Base-by-base conservation (phyloP, 2,113 vertebrate species). In the Atrichornis clamosus region DNA sequence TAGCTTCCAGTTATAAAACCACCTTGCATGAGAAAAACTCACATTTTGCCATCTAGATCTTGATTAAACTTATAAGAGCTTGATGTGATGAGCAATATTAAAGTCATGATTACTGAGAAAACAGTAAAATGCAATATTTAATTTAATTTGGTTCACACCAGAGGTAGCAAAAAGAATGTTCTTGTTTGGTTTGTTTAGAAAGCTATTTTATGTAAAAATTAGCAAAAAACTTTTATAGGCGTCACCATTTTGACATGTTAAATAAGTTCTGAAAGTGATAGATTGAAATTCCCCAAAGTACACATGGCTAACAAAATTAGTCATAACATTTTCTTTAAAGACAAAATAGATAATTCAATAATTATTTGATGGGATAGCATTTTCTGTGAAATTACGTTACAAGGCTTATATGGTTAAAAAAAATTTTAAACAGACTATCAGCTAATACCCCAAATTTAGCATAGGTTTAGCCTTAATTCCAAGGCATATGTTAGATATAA, bases 81-180 rank as follows among this genome's bases (percentile, higher is more conserved):
- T 87, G 50, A 89, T 81, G 69, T 70, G 65, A 27, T 7, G 69
- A 84, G 22, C 13, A 65, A 22, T 80, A 22, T 60, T 49, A 74
- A 52, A 5, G 15, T 44, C n/a, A 53, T 49, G 28, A 19, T 8
- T 90, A 53, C 28, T 47, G 3, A 44, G 72, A 49, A 80, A 86
- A 90, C 73, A 17, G 18, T 72, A 59, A 73, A 89, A 56, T 47
- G 2, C 23, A 67, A 15, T 19, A 60, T 33, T 53, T n/a, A n/a
- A 60, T 41, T 93, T 85, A 2, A 39, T 62, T 63, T 65, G 18
- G 6, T 69, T 88, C 56, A 67, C 28, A n/a, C 10, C 32, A 62
- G 11, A 76, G 68, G 8, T 19, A 72, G 27, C 7, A 82, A 80
- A 59, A 69, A 42, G 0, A 46, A 32, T 13, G 1, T 0, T 33